A percentile compares a stretch with the other conserved stretches of the same genome.
Evolutionary conservation across 2,113 vertebrate species (phyloP).

Genomic region (Ceyx margarethae): DNA sequence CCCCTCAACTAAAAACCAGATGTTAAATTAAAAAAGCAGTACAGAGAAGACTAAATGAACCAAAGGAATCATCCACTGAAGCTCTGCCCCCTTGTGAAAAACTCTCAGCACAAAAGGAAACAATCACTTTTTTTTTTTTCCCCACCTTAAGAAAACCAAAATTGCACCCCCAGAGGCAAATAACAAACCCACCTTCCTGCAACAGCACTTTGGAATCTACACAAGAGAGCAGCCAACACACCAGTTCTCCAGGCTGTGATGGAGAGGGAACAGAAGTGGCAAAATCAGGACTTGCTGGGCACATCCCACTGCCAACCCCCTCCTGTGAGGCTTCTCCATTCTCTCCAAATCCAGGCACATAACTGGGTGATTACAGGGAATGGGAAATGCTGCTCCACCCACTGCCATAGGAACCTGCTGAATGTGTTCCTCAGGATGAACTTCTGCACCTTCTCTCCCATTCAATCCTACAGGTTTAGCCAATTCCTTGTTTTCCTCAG

Average conservation of each 20-base stretch:
- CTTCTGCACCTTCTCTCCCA: neutral
- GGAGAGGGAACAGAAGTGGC: neutral
- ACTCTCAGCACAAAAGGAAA: neutral
- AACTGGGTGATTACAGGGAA: accelerated
- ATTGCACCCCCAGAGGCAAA: neutral
- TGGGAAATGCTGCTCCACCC: accelerated
- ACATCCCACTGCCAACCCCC: neutral
- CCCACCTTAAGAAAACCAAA: neutral
- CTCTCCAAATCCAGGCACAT: neutral
- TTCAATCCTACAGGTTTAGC: neutral
- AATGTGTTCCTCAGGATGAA: neutral
- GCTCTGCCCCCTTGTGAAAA: neutral
- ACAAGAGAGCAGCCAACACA: neutral
- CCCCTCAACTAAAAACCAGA: neutral
- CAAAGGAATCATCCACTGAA: neutral
- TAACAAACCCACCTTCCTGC: neutral
- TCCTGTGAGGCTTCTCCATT: accelerated
- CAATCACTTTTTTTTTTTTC: no score
- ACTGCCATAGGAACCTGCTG: neutral
- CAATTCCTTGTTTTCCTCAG: neutral
- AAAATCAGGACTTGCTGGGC: neutral
- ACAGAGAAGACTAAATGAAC: neutral
- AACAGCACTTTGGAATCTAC: neutral
- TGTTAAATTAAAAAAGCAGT: neutral
- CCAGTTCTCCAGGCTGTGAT: neutral